A percentile compares a stretch with the other conserved stretches of the same genome.
phyloP scores from a whole-genome alignment of 1,140 invertebrate species.

The Linepithema humile region DNA sequence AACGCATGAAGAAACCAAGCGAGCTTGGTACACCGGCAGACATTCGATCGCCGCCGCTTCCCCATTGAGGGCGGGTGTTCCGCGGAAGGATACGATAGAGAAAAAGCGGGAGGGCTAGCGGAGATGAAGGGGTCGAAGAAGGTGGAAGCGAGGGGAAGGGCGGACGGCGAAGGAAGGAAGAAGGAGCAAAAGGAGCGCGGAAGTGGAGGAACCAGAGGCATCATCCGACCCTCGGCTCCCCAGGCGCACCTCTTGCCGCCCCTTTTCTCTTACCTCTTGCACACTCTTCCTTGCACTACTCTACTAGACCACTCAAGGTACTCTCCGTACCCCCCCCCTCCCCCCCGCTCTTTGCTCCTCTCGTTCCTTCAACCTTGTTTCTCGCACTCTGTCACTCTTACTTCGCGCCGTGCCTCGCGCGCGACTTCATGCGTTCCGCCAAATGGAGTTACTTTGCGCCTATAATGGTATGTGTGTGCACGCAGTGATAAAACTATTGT shows the following conservation, averaged over 20 bases:
- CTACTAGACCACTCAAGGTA: conserved; percentile 64
- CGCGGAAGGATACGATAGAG: conserved; percentile 57
- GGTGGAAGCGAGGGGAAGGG: background rate
- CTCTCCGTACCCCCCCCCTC: conserved; percentile 22
- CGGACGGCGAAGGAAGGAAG: background rate
- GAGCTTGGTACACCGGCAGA: conserved; percentile 60
- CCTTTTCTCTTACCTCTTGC: conserved; percentile 43
- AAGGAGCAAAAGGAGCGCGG: background rate
- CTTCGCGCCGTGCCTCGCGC: conserved; percentile 19
- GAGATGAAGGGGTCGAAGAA: background rate
- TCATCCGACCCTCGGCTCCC: conserved; percentile 53
- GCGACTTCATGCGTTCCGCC: conserved; percentile 19
- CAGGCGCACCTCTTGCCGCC: conserved; percentile 26
- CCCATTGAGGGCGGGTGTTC: conserved; percentile 38
- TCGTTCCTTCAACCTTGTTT: conserved; percentile 24
- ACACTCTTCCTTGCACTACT: conserved; percentile 53
- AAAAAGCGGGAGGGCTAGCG: conserved; percentile 2
- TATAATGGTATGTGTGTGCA: background rate
- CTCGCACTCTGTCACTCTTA: conserved; percentile 33
- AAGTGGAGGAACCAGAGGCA: conserved; percentile 48
- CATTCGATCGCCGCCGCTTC: conserved; percentile 49
- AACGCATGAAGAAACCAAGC: conserved; percentile 35
- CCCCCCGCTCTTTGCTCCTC: background rate
- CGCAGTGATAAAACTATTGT: background rate
- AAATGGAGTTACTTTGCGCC: conserved; percentile 17